Evolutionary conservation across 2,888 invertebrate genomes (phyloP).

Genomic region (Philonicus albiceps): DNA sequence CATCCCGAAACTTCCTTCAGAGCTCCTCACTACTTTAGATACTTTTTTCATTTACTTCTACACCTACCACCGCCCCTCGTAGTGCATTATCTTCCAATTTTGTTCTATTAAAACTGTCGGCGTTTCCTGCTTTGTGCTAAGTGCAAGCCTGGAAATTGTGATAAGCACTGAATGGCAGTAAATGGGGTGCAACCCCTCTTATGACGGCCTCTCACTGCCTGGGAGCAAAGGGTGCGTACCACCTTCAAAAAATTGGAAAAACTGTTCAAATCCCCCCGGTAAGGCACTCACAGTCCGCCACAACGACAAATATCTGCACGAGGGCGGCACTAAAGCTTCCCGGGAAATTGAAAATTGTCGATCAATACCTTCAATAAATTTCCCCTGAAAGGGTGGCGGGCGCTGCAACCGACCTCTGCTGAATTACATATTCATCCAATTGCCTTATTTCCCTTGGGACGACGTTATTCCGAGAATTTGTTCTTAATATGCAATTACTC

Average conservation of each 20-base stretch:
- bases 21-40: not conserved
- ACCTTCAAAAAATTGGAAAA: not conserved
- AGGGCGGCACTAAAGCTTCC: not conserved
- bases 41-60: not conserved
- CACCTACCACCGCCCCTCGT: not conserved
- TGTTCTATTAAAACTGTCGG: not conserved
- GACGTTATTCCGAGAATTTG: not conserved
- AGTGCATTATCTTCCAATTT: slow-evolving; percentile 24
- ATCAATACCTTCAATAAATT: slow-evolving; percentile 14
- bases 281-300: not conserved
- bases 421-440: not conserved
- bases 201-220: not conserved
- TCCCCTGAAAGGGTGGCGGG: not conserved
- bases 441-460: slow-evolving; percentile 6
- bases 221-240: not conserved
- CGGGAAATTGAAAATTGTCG: not conserved
- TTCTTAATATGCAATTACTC: slow-evolving; percentile 1
- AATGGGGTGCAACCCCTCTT: slow-evolving; percentile 16
- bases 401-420: not conserved
- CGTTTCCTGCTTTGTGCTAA: not conserved
- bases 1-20: not conserved
- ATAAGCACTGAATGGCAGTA: not conserved
- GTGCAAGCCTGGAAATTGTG: slow-evolving; percentile 19
- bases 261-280: not conserved
- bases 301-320: not conserved